A percentile compares a stretch with the other conserved stretches of the same genome.
Evolutionary conservation across 2,888 invertebrate species (phyloP).

Genomic region (Drosophila ochracea): DNA sequence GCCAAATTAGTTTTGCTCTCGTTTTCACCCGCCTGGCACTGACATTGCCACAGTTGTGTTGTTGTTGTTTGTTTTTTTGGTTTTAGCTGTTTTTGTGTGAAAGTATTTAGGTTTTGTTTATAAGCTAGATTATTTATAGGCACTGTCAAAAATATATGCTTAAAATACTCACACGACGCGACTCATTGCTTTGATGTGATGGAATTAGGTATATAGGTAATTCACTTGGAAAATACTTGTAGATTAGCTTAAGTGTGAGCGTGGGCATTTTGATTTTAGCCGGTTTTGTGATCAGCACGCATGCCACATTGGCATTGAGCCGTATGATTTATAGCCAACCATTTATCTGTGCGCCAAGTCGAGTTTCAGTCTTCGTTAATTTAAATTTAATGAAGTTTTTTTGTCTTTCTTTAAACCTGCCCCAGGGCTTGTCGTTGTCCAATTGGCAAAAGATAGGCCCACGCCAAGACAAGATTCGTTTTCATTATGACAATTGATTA

Average conservation of each 20-base stretch:
- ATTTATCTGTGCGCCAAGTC: constrained; percentile 53
- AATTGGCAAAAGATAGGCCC: constrained; percentile 43
- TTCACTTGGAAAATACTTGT: constrained; percentile 37
- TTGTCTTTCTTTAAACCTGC: not conserved
- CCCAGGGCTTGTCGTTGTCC: constrained; percentile 56
- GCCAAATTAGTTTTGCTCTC: constrained; percentile 76
- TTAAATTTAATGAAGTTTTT: constrained; percentile 65
- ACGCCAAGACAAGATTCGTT: constrained; percentile 61
- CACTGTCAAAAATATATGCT: constrained; percentile 62
- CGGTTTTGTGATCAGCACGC: constrained; percentile 58
- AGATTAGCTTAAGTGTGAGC: constrained; percentile 34
- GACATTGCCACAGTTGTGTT: constrained; percentile 69
- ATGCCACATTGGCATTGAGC: constrained; percentile 52
- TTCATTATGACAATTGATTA: constrained; percentile 71
- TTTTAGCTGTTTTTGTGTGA: constrained; percentile 38
- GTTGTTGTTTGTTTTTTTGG: constrained; percentile 30
- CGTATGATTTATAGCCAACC: constrained; percentile 60
- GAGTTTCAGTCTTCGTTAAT: constrained; percentile 49
- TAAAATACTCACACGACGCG: constrained; percentile 28
- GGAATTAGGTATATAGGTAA: constrained; percentile 26
- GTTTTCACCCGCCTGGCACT: constrained; percentile 71
- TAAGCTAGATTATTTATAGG: constrained; percentile 59
- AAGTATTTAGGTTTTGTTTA: constrained; percentile 65
- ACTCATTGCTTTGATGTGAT: constrained; percentile 39
- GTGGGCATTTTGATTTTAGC: constrained; percentile 50